Conservation (phyloP, 2,888 invertebrate species). For the Strigamia maritima region DNA sequence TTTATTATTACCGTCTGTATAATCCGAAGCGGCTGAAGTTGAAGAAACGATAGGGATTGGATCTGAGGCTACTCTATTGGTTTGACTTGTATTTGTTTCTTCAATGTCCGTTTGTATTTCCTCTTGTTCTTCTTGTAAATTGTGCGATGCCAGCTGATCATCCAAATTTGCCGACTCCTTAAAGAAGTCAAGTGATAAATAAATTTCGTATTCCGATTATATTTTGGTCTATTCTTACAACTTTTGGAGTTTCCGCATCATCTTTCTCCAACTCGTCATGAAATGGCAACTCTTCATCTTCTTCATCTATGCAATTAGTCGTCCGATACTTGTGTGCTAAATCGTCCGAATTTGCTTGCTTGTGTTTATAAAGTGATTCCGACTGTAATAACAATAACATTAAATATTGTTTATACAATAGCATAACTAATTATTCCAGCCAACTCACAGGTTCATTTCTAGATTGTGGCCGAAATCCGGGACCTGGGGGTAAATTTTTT, state of each 20-base stretch:
- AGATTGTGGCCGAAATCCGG: conserved; percentile 87
- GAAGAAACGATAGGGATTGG: neutral
- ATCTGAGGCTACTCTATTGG: conserved; percentile 24
- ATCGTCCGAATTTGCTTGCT: neutral
- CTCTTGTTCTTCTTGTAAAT: neutral
- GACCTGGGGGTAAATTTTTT: conserved; percentile 87
- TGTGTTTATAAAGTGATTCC: neutral
- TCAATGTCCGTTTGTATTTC: neutral
- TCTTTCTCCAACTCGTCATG: conserved; percentile 43
- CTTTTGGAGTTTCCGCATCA: conserved; percentile 17
- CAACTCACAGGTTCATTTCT: conserved; percentile 58
- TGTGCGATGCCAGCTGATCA: neutral
- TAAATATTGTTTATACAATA: neutral
- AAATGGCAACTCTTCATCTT: conserved; percentile 43
- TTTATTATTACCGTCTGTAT: neutral
- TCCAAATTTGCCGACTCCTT: neutral
- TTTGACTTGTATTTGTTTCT: conserved; percentile 11
- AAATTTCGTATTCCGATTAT: neutral
- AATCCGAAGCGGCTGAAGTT: neutral
- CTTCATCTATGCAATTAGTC: conserved; percentile 45
- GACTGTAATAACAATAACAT: neutral
- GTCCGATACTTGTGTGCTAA: conserved; percentile 23
- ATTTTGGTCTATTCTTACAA: conserved; percentile 27
- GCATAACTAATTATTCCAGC: neutral
- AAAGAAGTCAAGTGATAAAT: neutral